A percentile compares a stretch with the other conserved stretches of the same genome.
Conservation (phyloP, 2,113 vertebrate species). For the Scomber scombrus region DNA sequence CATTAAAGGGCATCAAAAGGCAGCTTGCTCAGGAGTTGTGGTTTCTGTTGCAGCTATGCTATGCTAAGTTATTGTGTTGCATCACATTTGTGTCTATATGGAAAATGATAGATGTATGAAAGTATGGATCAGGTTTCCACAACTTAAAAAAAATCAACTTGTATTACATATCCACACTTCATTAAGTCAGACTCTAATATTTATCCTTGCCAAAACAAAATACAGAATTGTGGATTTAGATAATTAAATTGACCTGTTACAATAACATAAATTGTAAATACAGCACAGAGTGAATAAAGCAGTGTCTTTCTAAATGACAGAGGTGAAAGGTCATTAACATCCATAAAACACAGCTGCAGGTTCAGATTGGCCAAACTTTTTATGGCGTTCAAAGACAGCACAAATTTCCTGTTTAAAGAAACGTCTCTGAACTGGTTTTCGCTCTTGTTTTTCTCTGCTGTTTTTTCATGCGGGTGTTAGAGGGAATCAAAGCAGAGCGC, state of each 20-base stretch:
- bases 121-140: not conserved
- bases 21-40: not conserved
- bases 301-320: not conserved
- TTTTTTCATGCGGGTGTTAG: slow-evolving; percentile 54
- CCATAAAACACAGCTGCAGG: not conserved
- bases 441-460: slow-evolving; percentile 35
- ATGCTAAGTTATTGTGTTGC: not conserved
- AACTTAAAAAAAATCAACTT: not conserved
- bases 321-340: slow-evolving; percentile 20
- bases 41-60: not conserved
- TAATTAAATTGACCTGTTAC: not conserved
- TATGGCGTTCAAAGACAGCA: slow-evolving; percentile 40
- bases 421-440: slow-evolving; percentile 26
- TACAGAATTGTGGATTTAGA: too few species aligned
- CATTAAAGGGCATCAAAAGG: too few species aligned
- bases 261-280: not conserved
- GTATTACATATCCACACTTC: not conserved
- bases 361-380: slow-evolving; percentile 25
- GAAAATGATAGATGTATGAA: not conserved
- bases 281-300: not conserved
- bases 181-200: not conserved
- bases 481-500: slow-evolving; percentile 67
- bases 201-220: not conserved
- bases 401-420: slow-evolving; percentile 23
- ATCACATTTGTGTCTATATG: too few species aligned